Evolutionary conservation across 2,888 invertebrate species (phyloP).

Genomic region (Lochmaea crataegi): DNA sequence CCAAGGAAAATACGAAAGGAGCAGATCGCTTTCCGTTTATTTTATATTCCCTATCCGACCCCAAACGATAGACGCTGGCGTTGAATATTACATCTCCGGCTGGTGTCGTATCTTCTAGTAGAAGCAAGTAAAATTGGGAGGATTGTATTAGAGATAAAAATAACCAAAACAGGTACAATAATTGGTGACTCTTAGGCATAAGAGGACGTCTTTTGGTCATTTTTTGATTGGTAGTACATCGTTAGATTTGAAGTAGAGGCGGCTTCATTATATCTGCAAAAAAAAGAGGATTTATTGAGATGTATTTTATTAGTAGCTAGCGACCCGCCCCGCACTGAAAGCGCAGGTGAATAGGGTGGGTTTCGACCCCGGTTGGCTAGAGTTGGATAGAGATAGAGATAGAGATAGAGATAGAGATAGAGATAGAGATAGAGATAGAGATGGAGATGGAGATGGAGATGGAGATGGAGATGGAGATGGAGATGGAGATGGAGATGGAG

Average conservation of each 20-base stretch:
- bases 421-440: no score
- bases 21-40: constrained; percentile 86
- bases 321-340: no score
- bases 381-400: no score
- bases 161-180: constrained; percentile 47
- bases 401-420: no score
- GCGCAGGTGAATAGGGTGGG: no score
- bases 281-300: constrained; percentile 9
- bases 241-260: constrained; percentile 33
- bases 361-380: no score
- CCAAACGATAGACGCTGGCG: constrained; percentile 83
- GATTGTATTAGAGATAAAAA: constrained; percentile 46
- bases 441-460: no score
- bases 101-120: constrained; percentile 64
- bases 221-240: constrained; percentile 42
- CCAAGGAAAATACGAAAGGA: constrained; percentile 82
- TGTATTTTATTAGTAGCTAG: no score
- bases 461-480: no score
- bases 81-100: constrained; percentile 80
- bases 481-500: no score
- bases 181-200: constrained; percentile 52
- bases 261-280: constrained; percentile 45
- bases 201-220: constrained; percentile 54
- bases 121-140: constrained; percentile 57
- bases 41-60: constrained; percentile 82